Evolutionary conservation across 2,113 vertebrate genomes (phyloP).

Genomic region (Cervus canadensis): DNA sequence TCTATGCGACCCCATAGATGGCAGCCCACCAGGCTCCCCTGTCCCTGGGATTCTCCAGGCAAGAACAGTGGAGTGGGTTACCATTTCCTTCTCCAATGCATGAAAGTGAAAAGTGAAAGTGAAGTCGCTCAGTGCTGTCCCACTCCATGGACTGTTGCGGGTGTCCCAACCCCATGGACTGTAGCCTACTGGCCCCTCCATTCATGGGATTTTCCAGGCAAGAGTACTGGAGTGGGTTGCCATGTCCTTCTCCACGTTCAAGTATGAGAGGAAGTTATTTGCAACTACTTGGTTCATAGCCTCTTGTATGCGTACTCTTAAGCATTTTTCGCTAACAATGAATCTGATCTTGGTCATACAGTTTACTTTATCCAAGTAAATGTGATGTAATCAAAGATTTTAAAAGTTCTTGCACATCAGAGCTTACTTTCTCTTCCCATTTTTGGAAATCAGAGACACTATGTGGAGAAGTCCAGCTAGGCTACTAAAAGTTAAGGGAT

Average conservation of each 20-base stretch:
- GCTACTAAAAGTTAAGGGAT: not conserved
- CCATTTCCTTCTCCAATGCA: too few relatives aligned
- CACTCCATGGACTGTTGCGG: too few relatives aligned
- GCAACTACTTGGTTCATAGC: not conserved
- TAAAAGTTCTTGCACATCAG: not conserved
- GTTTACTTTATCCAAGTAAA: not conserved
- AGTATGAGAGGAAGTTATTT: not conserved
- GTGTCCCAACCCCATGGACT: too few relatives aligned
- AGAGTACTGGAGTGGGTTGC: too few relatives aligned
- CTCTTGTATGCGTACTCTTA: not conserved
- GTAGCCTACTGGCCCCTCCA: too few relatives aligned
- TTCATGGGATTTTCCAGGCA: too few relatives aligned
- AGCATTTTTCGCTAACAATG: not conserved
- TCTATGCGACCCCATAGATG: too few relatives aligned
- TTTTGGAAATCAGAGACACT: not conserved
- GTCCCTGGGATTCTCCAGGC: too few relatives aligned
- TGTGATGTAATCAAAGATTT: not conserved
- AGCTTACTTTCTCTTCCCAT: not conserved
- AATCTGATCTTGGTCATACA: not conserved
- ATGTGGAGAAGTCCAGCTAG: not conserved
- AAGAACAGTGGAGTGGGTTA: too few relatives aligned
- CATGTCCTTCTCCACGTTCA: not conserved
- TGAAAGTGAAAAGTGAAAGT: too few relatives aligned
- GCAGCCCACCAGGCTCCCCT: too few relatives aligned
- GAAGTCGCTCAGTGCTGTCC: too few relatives aligned